A percentile compares a stretch with the other conserved stretches of the same genome.
phyloP scores from a whole-genome alignment of 1,140 invertebrate genomes.

The Drosophila takahashii region DNA sequence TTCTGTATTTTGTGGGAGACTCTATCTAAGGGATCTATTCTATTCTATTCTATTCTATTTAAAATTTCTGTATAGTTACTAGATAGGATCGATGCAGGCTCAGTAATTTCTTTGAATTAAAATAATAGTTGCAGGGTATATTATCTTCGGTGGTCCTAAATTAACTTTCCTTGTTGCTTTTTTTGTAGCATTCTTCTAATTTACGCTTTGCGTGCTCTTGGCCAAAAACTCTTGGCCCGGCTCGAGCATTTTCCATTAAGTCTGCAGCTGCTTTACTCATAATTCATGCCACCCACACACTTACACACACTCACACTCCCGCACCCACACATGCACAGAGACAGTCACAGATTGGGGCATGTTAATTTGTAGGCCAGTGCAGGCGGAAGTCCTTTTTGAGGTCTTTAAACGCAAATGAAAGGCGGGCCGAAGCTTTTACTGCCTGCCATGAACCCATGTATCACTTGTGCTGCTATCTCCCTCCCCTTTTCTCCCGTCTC shows the following conservation, averaged over 20 bases:
- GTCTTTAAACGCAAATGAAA: slow-evolving; percentile 82
- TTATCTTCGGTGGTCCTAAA: neutral
- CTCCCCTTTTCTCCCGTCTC: neutral
- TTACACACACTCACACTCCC: slow-evolving; percentile 18
- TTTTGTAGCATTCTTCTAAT: slow-evolving; percentile 62
- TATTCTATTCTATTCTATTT: too few species aligned
- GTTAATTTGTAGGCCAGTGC: slow-evolving; percentile 79
- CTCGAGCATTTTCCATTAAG: slow-evolving; percentile 74
- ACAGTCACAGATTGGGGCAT: slow-evolving; percentile 67
- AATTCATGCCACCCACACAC: slow-evolving; percentile 62
- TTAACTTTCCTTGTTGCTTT: neutral
- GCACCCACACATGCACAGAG: slow-evolving; percentile 10
- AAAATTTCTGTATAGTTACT: too few species aligned
- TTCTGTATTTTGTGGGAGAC: too few species aligned
- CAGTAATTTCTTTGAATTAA: too few species aligned
- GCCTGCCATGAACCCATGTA: slow-evolving; percentile 73
- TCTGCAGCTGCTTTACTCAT: slow-evolving; percentile 80
- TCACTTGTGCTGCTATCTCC: slow-evolving; percentile 54
- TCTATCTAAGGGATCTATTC: too few species aligned
- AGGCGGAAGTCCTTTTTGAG: slow-evolving; percentile 76
- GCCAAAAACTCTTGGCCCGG: slow-evolving; percentile 41
- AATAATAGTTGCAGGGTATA: neutral
- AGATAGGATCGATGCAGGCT: too few species aligned
- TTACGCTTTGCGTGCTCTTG: slow-evolving; percentile 71
- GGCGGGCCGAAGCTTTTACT: slow-evolving; percentile 72